These are phyloP conservation scores for Saimiri boliviensis DNA, from an alignment of 2,113 vertebrate species.

Conservation along the genomic window DNA sequence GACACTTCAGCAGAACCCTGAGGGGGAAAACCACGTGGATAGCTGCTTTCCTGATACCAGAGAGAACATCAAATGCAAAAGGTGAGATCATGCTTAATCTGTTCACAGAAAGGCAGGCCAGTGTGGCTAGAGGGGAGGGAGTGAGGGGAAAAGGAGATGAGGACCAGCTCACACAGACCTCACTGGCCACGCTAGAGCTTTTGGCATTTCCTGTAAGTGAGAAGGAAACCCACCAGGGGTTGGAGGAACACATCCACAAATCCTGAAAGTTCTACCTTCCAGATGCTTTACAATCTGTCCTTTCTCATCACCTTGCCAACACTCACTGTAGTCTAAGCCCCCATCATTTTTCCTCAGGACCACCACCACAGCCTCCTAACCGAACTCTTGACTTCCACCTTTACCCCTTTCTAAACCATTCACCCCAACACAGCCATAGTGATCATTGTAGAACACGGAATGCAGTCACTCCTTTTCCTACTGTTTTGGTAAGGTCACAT, in stretches of 20 bases:
- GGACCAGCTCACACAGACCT: neutral
- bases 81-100: neutral
- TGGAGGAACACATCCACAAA: neutral
- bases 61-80: neutral
- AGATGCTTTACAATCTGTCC: neutral
- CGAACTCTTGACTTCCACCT: neutral
- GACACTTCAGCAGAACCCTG: neutral
- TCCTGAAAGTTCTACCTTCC: neutral
- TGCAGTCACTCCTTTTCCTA: neutral
- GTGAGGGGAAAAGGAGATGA: neutral
- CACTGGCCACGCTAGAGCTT: neutral
- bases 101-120: neutral
- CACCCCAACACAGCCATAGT: neutral
- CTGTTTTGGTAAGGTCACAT: conserved; percentile 10
- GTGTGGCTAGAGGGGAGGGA: neutral
- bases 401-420: neutral
- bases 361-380: neutral
- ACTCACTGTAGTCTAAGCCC: neutral
- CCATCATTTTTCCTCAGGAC: neutral
- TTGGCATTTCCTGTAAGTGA: neutral
- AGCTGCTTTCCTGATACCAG: neutral
- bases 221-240: neutral
- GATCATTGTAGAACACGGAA: neutral
- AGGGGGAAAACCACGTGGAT: neutral
- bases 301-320: neutral